A percentile compares a stretch with the other conserved stretches of the same genome.
Evolutionary conservation across 2,797 vertebrate genomes (phyloP).

Genomic region (Craterocephalus amniculus): DNA sequence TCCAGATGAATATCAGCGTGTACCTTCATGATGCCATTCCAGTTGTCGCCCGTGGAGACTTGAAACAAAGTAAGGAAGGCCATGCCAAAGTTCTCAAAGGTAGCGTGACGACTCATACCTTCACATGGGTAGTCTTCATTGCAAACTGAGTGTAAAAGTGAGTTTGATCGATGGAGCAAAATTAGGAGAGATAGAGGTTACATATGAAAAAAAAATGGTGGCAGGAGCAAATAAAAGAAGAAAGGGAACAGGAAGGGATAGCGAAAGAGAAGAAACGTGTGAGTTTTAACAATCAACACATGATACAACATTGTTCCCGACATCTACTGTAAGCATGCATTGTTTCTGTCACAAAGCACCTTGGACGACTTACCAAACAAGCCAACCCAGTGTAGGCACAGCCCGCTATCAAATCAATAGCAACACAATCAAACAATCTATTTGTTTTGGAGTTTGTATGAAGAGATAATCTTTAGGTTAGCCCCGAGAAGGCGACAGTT

Average conservation of each 20-base stretch:
- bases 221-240: constrained; percentile 15
- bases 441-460: constrained; percentile 57
- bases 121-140: constrained; percentile 96
- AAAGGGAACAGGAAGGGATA: constrained; percentile 7
- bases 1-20: constrained; percentile 72
- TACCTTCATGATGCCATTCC: constrained; percentile 99
- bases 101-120: constrained; percentile 98
- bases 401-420: constrained; percentile 32
- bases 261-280: constrained; percentile 17
- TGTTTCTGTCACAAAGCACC: constrained; percentile 38
- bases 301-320: constrained; percentile 5
- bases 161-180: constrained; percentile 14
- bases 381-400: constrained; percentile 26
- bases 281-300: constrained; percentile 17
- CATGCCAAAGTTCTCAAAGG: constrained; percentile 99
- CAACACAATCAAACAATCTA: constrained; percentile 37
- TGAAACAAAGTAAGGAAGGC: constrained; percentile 98
- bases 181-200: constrained; percentile 22
- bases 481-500: constrained; percentile 46
- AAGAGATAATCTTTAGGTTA: constrained; percentile 57
- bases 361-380: constrained; percentile 42
- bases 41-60: constrained; percentile 98
- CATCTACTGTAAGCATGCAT: not conserved
- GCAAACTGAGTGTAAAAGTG: constrained; percentile 85
- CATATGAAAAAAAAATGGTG: constrained; percentile 12